phyloP scores from a whole-genome alignment of 2,797 vertebrate species.

The Amazonetta brasiliensis region DNA sequence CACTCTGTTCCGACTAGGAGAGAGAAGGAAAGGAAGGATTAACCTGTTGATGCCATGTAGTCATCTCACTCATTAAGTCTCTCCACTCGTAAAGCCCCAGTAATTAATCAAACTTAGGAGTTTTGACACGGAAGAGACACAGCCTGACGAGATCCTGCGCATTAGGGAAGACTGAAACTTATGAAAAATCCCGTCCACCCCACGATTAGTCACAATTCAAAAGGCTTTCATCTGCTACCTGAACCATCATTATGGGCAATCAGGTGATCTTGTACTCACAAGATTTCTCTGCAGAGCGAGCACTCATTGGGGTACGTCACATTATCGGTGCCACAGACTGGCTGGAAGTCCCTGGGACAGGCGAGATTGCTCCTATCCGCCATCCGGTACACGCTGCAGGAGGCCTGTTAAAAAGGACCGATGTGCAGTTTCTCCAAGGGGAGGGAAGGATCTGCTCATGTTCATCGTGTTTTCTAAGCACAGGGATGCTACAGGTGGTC shows the following conservation, averaged over 20 bases:
- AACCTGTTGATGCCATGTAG: background rate
- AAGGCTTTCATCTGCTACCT: background rate
- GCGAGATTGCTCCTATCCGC: fast-evolving
- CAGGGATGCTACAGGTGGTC: background rate
- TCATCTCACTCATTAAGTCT: slow-evolving; percentile 23
- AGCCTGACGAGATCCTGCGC: background rate
- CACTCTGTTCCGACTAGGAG: background rate
- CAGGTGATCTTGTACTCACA: slow-evolving; percentile 6
- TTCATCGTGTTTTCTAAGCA: background rate
- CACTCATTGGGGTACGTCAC: slow-evolving; percentile 64
- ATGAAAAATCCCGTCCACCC: slow-evolving; percentile 1
- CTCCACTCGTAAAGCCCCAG: background rate
- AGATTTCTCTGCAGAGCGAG: background rate
- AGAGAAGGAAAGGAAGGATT: slow-evolving; percentile 7
- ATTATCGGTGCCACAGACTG: background rate
- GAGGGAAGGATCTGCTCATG: background rate
- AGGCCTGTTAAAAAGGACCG: background rate
- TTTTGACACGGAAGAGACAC: background rate
- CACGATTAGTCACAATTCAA: background rate
- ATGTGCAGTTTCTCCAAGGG: background rate
- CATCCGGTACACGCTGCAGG: fast-evolving
- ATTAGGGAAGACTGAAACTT: slow-evolving; percentile 28
- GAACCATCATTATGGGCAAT: background rate
- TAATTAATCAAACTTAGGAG: slow-evolving; percentile 45
- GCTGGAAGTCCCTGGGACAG: slow-evolving; percentile 17